Evolutionary conservation across 2,888 invertebrate species (phyloP), one percentile per base, ranked within the genome.

Genomic region (Parnassius mnemosyne): DNA sequence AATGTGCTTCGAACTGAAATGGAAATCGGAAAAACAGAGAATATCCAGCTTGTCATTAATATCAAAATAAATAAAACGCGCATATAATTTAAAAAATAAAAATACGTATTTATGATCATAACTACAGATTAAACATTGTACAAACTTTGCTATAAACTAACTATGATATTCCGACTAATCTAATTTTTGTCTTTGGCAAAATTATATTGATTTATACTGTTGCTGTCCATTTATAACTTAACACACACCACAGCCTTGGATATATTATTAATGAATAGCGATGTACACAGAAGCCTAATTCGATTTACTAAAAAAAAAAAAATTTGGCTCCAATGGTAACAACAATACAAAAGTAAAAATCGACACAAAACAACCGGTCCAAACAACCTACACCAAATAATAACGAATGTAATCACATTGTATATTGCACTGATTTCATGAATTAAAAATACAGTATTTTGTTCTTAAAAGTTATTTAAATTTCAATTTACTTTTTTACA

Each of bases 241-340:
- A 41, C 57, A 43, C 57, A 52, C 50, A 13, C 49, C 13, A 13
- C 49, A 49, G 44, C 11, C 55, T 25, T 12, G 20, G 46, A 16
- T 46, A 11, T 10, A 53, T 43, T n/a, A 34, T 56, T 50, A 41
- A 53, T 47, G 16, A 46, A 61, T 16, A 43, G 13, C 12, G 16
- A 51, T 25, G 9, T 51, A 46, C n/a, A 46, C n/a, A 49, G 13
- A 49, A 10, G 13, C 49, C 9, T 49, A 13, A 49, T 46, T 34
- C 71, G 66, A 70, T 71, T 52, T 34, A 52, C 5, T 34, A 34
- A 25, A 12, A 52, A 63, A 66, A n/a, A 68, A 55, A 13, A 53
- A 58, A 44, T 58, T 86, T 85, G 85, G 85, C 82, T 83, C 82
- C 70, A 74, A 70, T 76, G 81, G 83, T 84, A 84, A 84, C 81